These are phyloP conservation scores for Myrmecophaga tridactyla DNA, from an alignment of 2,113 vertebrate genomes.

Conservation along the genomic window DNA sequence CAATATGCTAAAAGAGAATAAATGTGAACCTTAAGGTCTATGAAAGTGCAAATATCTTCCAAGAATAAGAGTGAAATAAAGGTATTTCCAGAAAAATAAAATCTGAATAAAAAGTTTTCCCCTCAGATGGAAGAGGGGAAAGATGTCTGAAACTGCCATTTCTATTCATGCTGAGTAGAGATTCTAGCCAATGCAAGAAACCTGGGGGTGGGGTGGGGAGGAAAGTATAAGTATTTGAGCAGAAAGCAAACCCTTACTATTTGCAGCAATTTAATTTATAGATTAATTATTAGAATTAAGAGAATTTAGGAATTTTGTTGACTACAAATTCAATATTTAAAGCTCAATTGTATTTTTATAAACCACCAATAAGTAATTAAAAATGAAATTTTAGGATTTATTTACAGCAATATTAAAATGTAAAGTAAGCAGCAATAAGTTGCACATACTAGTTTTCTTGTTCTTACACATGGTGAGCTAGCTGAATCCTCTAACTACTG, in stretches of 20 bases:
- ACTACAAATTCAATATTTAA: background rate
- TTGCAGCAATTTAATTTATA: background rate
- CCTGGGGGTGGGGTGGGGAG: no score
- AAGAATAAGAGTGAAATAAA: background rate
- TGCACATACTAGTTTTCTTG: background rate
- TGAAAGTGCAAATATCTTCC: background rate
- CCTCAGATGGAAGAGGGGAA: background rate
- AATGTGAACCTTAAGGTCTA: background rate
- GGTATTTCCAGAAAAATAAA: background rate
- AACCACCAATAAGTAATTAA: background rate
- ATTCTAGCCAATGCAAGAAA: background rate
- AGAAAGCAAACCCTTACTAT: background rate
- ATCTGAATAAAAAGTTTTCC: background rate
- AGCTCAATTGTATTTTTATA: background rate
- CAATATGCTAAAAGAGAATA: background rate
- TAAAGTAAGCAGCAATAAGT: background rate
- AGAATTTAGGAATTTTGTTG: background rate
- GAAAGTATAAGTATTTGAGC: background rate
- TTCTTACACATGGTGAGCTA: background rate
- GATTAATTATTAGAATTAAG: background rate
- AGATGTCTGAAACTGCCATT: background rate
- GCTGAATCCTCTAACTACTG: background rate
- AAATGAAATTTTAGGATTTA: background rate
- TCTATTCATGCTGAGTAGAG: background rate
- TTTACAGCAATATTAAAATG: background rate